Evolutionary conservation across 2,888 invertebrate genomes (phyloP), one percentile per base, ranked within the genome.

Genomic region (Tetranychus piercei): DNA sequence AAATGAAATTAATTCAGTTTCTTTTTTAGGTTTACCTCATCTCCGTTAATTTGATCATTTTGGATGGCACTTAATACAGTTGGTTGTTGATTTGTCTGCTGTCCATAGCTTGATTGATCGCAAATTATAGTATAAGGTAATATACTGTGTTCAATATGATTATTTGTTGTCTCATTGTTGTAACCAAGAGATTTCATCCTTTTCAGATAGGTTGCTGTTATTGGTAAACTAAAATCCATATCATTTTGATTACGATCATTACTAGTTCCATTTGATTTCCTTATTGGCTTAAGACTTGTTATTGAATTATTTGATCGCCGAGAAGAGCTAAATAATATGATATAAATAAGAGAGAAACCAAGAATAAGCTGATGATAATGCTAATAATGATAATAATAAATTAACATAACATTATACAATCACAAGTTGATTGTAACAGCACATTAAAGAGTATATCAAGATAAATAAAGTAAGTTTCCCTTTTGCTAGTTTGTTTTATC

Each of bases 191-290:
- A 89, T 81, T 90, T 86, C 85, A 91, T 90, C 81, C 90, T 88
- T 82, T 90, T 91, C 82, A 93, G 85, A 45, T 71, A 71, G 83
- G 91, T 90, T 74, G 92, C 91, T 72, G 92, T 93, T 79, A 92
- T 92, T 72, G 93, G 92, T 80, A 92, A 87, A 80, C 90, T 90
- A 85, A 89, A 90, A 84, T 91, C 90, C 78, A 89, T 87, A 79
- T 84, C 84, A n/a, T 44, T 34, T 43, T 71, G 44, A 44, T 71
- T 23, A 44, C 34, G 44, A 71, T 34, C 43, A 45, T 71, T 71
- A 23, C 34, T 69, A 23, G n/a, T 22, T 44, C 22, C 22, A 69
- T 69, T n/a, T 22, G 69, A 20, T 69, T 69, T 69, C 55, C 55
- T 55, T 55, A 55, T 55, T 20, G 20, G 20, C 23, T 69, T 69